Evolutionary conservation across 2,113 vertebrate species (phyloP).

Genomic region (Cololabis saira): DNA sequence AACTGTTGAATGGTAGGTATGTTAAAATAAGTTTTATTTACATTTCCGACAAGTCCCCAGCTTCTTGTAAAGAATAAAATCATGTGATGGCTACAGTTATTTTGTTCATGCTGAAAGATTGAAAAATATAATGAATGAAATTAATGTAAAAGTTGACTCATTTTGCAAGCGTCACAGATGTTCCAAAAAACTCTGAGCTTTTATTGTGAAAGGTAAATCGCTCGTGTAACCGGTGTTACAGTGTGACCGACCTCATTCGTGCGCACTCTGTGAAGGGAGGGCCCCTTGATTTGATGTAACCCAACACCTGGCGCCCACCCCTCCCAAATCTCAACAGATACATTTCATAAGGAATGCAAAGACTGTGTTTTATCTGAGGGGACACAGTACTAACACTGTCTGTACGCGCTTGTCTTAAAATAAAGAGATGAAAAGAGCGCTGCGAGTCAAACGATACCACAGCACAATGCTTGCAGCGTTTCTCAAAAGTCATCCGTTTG

Average conservation of each 20-base stretch:
- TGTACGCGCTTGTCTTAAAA: constrained; percentile 75
- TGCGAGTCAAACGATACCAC: constrained; percentile 61
- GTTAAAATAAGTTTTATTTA: too few species aligned
- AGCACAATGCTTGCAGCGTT: constrained; percentile 56
- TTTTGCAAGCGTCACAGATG: neutral
- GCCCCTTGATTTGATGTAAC: constrained; percentile 77
- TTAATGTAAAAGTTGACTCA: too few species aligned
- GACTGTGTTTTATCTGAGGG: constrained; percentile 79
- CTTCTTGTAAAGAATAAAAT: too few species aligned
- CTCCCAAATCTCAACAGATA: constrained; percentile 80
- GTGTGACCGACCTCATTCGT: neutral
- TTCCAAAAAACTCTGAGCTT: neutral
- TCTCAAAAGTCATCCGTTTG: constrained; percentile 72
- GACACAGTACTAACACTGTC: constrained; percentile 76
- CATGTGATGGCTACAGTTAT: too few species aligned
- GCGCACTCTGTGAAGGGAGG: constrained; percentile 58
- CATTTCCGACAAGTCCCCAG: too few species aligned
- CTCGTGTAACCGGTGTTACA: too few species aligned
- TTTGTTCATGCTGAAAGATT: too few species aligned
- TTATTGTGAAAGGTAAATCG: constrained; percentile 43
- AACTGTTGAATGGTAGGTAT: too few species aligned
- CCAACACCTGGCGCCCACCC: constrained; percentile 80
- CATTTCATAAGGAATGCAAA: constrained; percentile 79
- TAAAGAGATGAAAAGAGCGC: constrained; percentile 74
- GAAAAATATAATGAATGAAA: too few species aligned